These are phyloP conservation scores for Hirtodrosophila trivittata DNA, from an alignment of 2,888 invertebrate genomes.

Conservation along the genomic window DNA sequence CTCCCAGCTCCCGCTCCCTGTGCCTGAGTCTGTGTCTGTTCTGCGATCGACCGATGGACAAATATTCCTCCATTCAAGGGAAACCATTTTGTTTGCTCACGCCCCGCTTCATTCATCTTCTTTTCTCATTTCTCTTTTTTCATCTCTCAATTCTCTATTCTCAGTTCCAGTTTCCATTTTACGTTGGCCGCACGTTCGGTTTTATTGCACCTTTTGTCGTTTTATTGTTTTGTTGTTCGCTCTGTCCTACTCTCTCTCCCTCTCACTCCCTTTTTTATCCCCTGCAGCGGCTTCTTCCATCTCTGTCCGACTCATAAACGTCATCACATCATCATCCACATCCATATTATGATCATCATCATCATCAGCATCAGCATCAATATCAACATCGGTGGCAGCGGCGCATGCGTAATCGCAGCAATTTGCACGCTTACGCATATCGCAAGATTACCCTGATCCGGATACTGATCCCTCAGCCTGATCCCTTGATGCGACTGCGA, in stretches of 20 bases:
- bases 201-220: constrained; percentile 78
- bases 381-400: constrained; percentile 21
- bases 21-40: too few species aligned
- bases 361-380: constrained; percentile 16
- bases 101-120: constrained; percentile 67
- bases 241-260: constrained; percentile 33
- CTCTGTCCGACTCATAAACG: constrained; percentile 17
- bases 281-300: constrained; percentile 7
- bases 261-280: constrained; percentile 3
- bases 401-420: constrained; percentile 70
- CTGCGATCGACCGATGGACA: constrained; percentile 6
- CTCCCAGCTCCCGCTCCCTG: background rate
- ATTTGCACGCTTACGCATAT: constrained; percentile 80
- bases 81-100: constrained; percentile 72
- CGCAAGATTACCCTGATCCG: constrained; percentile 82
- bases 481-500: constrained; percentile 56
- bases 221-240: constrained; percentile 11
- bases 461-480: constrained; percentile 71
- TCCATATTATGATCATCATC: constrained; percentile 12
- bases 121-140: constrained; percentile 10
- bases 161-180: constrained; percentile 46
- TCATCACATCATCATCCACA: constrained; percentile 3
- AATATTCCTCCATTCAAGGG: constrained; percentile 18
- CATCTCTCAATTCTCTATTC: constrained; percentile 8
- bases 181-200: constrained; percentile 53